Base-by-base conservation (phyloP, 2,797 vertebrate species). In the Sciaenops ocellatus region DNA sequence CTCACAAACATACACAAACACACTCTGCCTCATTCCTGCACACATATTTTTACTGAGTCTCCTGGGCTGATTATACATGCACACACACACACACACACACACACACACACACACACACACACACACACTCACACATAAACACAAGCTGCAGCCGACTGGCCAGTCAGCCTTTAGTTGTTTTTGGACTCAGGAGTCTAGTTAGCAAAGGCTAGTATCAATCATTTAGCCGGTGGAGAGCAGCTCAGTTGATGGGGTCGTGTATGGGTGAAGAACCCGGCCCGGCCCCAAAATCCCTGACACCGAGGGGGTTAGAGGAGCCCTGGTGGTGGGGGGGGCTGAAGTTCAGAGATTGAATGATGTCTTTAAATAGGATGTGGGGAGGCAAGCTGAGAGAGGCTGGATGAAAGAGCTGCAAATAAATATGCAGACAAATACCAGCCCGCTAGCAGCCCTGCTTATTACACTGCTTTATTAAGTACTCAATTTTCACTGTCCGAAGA, bases 161-260 rank as follows among this genome's bases (percentile, higher is more conserved):
- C 76, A 44, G 78, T 79, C 69, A 64, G 83, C 77, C 68, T 73
- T 9, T 69, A 75, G 82, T 86, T 92, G 83, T 88, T 89, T 89
- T 90, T 88, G 87, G 88, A 90, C 88, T 85, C 85, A 8, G 67
- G 91, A 88, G 91, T 89, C 89, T 89, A 90, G 91, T 92, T 94
- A 93, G 84, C 85, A 50, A 82, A 86, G 70, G 77, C 87, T 73
- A 83, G 90, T 83, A 93, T 91, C 89, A 89, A 93, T 93, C 90
- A 93, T 90, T 84, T 71, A 83, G 81, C 85, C 67, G 3, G 80
- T 52, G 73, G 79, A 84, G 85, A 88, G 69, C 76, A 18, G 80
- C 83, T 80, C 79, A 80, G 84, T 83, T 59, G 48, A 88, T 80
- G 89, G 83, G 89, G 90, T 91, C 86, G 73, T 76, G 79, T 66